Conservation (phyloP, 1,140 invertebrate genomes). For the Trichogramma pretiosum region DNA sequence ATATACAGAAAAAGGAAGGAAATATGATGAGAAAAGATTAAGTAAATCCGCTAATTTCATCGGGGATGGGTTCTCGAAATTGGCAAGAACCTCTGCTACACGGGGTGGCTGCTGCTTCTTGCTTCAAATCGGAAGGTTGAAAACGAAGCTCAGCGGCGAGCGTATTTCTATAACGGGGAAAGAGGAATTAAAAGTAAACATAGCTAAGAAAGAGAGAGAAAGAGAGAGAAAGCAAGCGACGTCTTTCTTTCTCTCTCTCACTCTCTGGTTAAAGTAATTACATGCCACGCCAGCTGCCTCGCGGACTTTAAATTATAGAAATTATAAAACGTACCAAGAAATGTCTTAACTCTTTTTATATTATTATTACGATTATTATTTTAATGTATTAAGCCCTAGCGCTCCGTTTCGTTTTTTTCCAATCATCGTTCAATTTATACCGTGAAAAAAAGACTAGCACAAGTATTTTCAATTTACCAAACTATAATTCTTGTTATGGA, state of each 20-base stretch:
- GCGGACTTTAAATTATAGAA: slow-evolving; percentile 46
- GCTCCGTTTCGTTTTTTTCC: not conserved
- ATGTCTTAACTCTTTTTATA: slow-evolving; percentile 22
- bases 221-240: slow-evolving; percentile 35
- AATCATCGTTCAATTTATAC: too few species aligned
- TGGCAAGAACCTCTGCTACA: slow-evolving; percentile 12
- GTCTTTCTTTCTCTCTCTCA: too few species aligned
- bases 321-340: slow-evolving; percentile 41
- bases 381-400: not conserved
- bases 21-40: slow-evolving; percentile 17
- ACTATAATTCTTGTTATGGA: too few species aligned
- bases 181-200: slow-evolving; percentile 43
- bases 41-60: slow-evolving; percentile 19
- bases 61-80: slow-evolving; percentile 19
- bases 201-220: too few species aligned
- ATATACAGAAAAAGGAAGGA: slow-evolving; percentile 7
- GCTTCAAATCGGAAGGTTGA: too few species aligned
- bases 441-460: too few species aligned
- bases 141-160: too few species aligned
- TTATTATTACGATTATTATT: too few species aligned
- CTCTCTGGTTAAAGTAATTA: slow-evolving; percentile 47
- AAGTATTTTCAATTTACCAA: too few species aligned
- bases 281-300: slow-evolving; percentile 43
- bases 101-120: slow-evolving; percentile 1
- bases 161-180: slow-evolving; percentile 19